Conservation (phyloP, 2,113 vertebrate species). For the Blennius ocellaris region DNA sequence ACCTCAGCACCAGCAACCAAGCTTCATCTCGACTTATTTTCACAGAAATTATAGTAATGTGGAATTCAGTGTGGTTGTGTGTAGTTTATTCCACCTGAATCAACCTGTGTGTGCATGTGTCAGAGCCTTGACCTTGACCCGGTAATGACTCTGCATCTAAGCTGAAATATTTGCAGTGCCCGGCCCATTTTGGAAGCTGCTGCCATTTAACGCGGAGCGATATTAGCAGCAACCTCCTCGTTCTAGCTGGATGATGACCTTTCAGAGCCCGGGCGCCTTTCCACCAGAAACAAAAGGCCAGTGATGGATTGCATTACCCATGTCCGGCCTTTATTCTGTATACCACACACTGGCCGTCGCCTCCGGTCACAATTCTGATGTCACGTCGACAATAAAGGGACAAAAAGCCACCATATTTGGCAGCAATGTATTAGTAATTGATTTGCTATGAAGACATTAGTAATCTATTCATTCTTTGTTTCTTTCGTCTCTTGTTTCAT, state of each 20-base stretch:
- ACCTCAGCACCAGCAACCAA: slow-evolving; percentile 21
- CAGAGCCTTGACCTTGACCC: slow-evolving; percentile 39
- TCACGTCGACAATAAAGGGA: too few species aligned
- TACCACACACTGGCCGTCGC: slow-evolving; percentile 21
- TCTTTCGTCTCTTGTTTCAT: too few species aligned
- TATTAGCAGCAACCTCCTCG: slow-evolving; percentile 35
- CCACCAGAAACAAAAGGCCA: slow-evolving; percentile 20
- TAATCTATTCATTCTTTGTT: too few species aligned
- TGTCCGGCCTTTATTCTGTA: not conserved
- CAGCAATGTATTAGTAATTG: too few species aligned
- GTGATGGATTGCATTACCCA: slow-evolving; percentile 32
- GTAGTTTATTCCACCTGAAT: not conserved
- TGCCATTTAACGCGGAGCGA: slow-evolving; percentile 44
- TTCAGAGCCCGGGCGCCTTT: slow-evolving; percentile 34
- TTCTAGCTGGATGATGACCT: slow-evolving; percentile 56
- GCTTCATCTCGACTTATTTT: slow-evolving; percentile 15
- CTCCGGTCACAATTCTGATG: slow-evolving; percentile 27
- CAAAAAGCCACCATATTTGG: not conserved
- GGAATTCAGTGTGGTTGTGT: not conserved
- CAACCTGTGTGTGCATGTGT: not conserved
- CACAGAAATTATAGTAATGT: slow-evolving; percentile 16
- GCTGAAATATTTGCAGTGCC: slow-evolving; percentile 46
- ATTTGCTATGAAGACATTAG: too few species aligned
- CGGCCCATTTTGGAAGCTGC: slow-evolving; percentile 22
- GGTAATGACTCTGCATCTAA: slow-evolving; percentile 33